Conservation (phyloP, 2,888 invertebrate genomes). For the Exocentrus adspersus region DNA sequence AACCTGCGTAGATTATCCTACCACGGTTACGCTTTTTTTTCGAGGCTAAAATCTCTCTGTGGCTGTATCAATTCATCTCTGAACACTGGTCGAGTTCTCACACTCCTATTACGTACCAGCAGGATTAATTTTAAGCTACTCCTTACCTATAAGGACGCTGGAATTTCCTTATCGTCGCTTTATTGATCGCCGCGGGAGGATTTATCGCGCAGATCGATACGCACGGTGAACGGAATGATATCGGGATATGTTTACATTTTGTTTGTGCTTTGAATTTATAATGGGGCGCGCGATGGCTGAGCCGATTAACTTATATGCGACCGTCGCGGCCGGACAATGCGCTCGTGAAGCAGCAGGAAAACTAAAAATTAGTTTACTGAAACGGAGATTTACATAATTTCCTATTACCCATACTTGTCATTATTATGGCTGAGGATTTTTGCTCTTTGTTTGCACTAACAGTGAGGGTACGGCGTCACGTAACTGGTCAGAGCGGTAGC, state of each 20-base stretch:
- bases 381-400: no score
- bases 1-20: constrained; percentile 43
- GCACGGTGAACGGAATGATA: constrained; percentile 40
- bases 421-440: no score
- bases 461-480: no score
- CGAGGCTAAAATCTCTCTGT: no score
- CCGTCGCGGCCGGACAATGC: no score
- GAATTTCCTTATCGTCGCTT: constrained; percentile 51
- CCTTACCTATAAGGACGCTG: constrained; percentile 46
- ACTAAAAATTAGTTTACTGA: no score
- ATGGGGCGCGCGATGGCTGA: constrained; percentile 9
- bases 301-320: neutral
- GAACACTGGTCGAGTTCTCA: constrained; percentile 46
- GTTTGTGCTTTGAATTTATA: constrained; percentile 40
- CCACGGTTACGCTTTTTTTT: constrained; percentile 20
- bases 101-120: constrained; percentile 43
- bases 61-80: constrained; percentile 14
- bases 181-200: constrained; percentile 47
- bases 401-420: no score
- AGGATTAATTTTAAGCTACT: constrained; percentile 46
- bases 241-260: constrained; percentile 38
- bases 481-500: no score
- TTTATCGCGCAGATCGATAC: constrained; percentile 48
- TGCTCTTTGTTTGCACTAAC: no score
- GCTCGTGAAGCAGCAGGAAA: no score